Conservation (phyloP, 1,140 invertebrate species). For the Drosophila azteca region DNA sequence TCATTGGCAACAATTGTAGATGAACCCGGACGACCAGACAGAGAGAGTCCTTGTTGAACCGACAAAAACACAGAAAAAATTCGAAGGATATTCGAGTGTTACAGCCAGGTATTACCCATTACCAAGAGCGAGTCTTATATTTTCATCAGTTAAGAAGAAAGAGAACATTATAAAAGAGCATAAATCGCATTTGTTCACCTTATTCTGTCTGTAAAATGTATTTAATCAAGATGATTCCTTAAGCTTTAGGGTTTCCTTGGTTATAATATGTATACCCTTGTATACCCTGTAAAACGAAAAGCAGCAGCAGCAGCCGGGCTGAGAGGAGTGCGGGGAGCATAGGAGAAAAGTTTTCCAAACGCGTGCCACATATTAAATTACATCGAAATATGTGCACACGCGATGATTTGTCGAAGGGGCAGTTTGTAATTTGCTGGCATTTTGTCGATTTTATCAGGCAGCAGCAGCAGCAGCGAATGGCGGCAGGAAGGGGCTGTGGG, state of each 20-base stretch:
- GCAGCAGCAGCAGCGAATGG: constrained; percentile 6
- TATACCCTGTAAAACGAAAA: no score
- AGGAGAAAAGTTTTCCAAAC: constrained; percentile 63
- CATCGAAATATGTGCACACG: constrained; percentile 75
- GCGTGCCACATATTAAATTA: constrained; percentile 82
- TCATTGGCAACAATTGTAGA: constrained; percentile 77
- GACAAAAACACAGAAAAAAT: constrained; percentile 26
- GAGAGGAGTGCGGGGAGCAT: constrained; percentile 13
- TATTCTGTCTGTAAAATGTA: background rate
- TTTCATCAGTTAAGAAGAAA: constrained; percentile 3
- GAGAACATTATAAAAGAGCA: no score
- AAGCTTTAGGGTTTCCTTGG: no score
- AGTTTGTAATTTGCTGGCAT: constrained; percentile 79
- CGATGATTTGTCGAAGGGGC: constrained; percentile 55
- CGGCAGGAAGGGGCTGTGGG: background rate
- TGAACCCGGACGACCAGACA: constrained; percentile 39
- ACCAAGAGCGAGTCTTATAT: background rate
- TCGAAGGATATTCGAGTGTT: no score
- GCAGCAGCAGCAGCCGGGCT: background rate
- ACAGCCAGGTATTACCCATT: no score
- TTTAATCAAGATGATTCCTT: no score
- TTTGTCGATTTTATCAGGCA: constrained; percentile 63
- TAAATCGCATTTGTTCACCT: no score
- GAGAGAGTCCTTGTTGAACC: constrained; percentile 45
- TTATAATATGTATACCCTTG: no score